Percentiles rank a stretch among this genome's conserved stretches.
Conservation (phyloP, 1,140 invertebrate species). For the Micrasema longulum region DNA sequence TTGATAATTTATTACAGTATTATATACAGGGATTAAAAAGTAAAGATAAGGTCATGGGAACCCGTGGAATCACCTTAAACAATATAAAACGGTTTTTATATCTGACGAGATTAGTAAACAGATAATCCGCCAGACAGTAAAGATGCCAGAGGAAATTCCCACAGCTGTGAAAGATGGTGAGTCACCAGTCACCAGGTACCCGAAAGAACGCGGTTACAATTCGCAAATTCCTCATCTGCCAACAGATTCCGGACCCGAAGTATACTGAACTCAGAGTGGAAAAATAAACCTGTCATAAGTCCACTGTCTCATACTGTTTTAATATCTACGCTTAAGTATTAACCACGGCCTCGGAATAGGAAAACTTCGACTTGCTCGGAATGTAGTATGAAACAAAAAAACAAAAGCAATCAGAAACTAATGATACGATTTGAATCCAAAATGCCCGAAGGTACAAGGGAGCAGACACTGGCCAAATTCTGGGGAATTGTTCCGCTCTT, state of each 20-base stretch:
- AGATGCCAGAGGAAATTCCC: slow-evolving; percentile 9
- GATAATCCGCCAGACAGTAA: background rate
- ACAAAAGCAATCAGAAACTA: slow-evolving; percentile 22
- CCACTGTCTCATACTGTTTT: too few relatives aligned
- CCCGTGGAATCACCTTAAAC: background rate
- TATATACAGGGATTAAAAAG: background rate
- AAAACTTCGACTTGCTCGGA: slow-evolving; percentile 1
- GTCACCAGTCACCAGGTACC: background rate
- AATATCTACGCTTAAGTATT: too few relatives aligned
- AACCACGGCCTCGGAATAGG: too few relatives aligned
- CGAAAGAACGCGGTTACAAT: slow-evolving; percentile 17
- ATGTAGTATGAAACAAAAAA: slow-evolving; percentile 12
- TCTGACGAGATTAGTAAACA: too few relatives aligned
- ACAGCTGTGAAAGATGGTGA: slow-evolving; percentile 14
- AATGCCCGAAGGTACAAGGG: too few relatives aligned
- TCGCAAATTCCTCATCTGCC: slow-evolving; percentile 22
- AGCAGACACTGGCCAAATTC: too few relatives aligned
- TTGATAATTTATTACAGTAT: background rate
- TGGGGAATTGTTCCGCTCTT: too few relatives aligned
- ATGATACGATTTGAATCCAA: slow-evolving; percentile 2
- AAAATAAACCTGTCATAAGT: too few relatives aligned
- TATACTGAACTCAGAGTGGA: too few relatives aligned
- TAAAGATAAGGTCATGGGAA: background rate
- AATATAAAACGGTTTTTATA: background rate
- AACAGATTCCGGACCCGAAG: too few relatives aligned